Conservation (phyloP, 1,140 invertebrate genomes). For the Saccostrea cuccullata region DNA sequence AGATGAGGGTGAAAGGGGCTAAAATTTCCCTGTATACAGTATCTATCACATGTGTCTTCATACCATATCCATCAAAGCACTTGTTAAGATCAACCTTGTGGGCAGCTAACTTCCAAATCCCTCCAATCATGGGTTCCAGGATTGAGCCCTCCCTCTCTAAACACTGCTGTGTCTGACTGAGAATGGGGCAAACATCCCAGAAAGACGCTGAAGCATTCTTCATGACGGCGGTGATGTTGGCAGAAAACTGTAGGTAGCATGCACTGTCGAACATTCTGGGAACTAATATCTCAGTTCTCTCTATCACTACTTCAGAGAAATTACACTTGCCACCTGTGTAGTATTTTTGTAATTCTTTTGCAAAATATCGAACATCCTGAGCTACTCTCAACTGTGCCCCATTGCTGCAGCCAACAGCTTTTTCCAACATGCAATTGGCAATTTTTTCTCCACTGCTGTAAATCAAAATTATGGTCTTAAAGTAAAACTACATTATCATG, state of each 20-base stretch:
- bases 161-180: neutral
- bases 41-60: neutral
- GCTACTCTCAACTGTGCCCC: neutral
- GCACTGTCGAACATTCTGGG: neutral
- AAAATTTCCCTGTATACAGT: neutral
- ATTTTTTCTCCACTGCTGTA: slow-evolving; percentile 21
- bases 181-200: slow-evolving; percentile 1
- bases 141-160: neutral
- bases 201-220: neutral
- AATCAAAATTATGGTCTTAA: neutral
- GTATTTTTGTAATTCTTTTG: neutral
- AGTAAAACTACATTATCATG: neutral
- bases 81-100: slow-evolving; percentile 4
- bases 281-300: neutral
- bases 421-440: neutral
- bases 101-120: neutral
- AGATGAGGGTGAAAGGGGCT: neutral
- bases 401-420: neutral
- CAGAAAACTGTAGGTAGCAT: neutral
- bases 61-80: slow-evolving; percentile 18
- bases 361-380: slow-evolving; percentile 8
- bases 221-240: slow-evolving; percentile 15
- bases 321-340: neutral
- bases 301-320: slow-evolving; percentile 19
- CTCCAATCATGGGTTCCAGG: neutral